Evolutionary conservation across 2,888 invertebrate species (phyloP).

Genomic region (Atethmia centrago): DNA sequence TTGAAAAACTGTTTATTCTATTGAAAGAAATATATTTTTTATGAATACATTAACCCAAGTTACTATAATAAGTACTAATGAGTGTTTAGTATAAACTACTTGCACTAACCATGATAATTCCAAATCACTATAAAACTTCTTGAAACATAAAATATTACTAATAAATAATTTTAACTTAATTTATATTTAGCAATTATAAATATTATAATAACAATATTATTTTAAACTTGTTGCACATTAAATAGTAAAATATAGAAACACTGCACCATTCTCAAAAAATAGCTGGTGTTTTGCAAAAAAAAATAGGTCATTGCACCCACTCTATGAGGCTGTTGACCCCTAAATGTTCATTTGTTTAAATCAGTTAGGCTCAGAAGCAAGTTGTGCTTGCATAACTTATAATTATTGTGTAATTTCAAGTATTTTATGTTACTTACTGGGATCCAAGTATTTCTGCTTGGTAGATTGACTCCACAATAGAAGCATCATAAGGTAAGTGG

Average conservation of each 20-base stretch:
- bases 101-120: conserved; percentile 31
- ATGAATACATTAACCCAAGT: neutral
- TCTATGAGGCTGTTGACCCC: conserved; percentile 85
- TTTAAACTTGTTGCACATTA: neutral
- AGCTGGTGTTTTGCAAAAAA: conserved; percentile 77
- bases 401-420: conserved; percentile 42
- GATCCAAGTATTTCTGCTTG: conserved; percentile 95
- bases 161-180: conserved; percentile 4
- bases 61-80: neutral
- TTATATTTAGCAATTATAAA: conserved; percentile 1
- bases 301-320: conserved; percentile 84
- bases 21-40: neutral
- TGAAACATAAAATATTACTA: neutral
- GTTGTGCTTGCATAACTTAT: conserved; percentile 54
- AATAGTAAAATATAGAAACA: conserved; percentile 55
- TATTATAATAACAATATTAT: neutral
- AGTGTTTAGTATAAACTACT: conserved; percentile 35
- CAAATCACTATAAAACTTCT: conserved; percentile 32
- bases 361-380: conserved; percentile 83
- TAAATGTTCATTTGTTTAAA: conserved; percentile 81
- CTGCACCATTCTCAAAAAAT: conserved; percentile 48
- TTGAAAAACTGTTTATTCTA: neutral
- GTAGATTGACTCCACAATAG: conserved; percentile 97
- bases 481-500: conserved; percentile 94
- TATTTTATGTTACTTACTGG: conserved; percentile 90